Percentiles rank a stretch among this genome's conserved stretches.
Evolutionary conservation across 2,797 vertebrate species (phyloP).

Genomic region (Pantherophis vulpinus): DNA sequence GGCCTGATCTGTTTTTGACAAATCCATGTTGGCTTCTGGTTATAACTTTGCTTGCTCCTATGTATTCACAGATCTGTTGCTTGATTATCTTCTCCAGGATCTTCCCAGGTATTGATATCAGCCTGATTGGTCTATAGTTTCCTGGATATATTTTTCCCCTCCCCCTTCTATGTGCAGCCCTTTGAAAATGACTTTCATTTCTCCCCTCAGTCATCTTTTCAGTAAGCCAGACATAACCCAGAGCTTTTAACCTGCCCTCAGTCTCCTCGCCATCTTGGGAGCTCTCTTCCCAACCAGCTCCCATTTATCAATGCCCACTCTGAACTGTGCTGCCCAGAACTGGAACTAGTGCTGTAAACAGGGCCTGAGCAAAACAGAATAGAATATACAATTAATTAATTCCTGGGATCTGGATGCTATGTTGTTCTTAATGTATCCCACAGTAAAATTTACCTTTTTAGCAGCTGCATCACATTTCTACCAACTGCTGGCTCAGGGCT

Average conservation of each 20-base stretch:
- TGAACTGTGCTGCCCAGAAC: not conserved
- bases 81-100: too few relatives aligned
- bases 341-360: not conserved
- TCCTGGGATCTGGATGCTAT: not conserved
- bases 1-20: too few relatives aligned
- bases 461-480: not conserved
- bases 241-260: not conserved
- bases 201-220: not conserved
- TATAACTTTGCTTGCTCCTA: too few relatives aligned
- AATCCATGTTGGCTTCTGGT: too few relatives aligned
- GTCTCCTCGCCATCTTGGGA: not conserved
- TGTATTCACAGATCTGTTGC: too few relatives aligned
- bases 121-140: too few relatives aligned
- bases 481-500: not conserved
- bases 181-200: not conserved
- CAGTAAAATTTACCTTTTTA: not conserved
- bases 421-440: not conserved
- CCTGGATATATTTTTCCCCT: too few relatives aligned
- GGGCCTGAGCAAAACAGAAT: not conserved
- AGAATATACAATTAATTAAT: not conserved
- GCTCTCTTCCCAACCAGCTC: not conserved
- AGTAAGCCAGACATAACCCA: not conserved
- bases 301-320: not conserved
- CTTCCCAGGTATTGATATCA: too few relatives aligned
- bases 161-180: not conserved